A percentile compares a stretch with the other conserved stretches of the same genome.
Conservation (phyloP, 2,113 vertebrate species). For the Brachyhypopomus occidentalis region DNA sequence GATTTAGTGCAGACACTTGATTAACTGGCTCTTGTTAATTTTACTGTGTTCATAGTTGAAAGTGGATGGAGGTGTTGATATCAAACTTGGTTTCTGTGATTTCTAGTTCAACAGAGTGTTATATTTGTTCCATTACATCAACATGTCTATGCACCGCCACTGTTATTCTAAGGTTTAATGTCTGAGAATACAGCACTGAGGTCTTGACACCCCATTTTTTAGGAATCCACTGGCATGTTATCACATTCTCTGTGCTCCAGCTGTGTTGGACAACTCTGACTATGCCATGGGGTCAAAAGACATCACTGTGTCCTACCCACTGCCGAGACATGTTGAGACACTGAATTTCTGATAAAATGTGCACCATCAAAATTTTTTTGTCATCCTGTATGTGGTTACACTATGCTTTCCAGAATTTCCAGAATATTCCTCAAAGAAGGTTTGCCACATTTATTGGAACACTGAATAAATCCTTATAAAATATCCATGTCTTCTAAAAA, state of each 20-base stretch:
- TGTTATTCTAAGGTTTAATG: constrained; percentile 19
- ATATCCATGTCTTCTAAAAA: no score
- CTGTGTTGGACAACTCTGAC: neutral
- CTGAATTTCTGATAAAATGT: no score
- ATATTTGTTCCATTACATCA: neutral
- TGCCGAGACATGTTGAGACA: neutral
- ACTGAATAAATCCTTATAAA: no score
- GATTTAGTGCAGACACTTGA: neutral
- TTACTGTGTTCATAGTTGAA: neutral
- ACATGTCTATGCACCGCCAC: neutral
- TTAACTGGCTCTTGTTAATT: neutral
- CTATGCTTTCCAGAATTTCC: no score
- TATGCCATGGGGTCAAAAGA: neutral
- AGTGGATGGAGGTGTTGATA: neutral
- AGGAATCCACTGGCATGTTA: constrained; percentile 19
- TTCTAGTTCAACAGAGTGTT: neutral
- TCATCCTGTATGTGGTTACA: no score
- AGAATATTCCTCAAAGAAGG: no score
- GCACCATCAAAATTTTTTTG: no score
- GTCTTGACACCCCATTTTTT: constrained; percentile 6
- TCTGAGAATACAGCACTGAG: neutral
- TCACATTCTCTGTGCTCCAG: neutral
- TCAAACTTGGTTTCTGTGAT: neutral
- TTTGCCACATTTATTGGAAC: no score
- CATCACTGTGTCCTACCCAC: neutral